Evolutionary conservation across 2,888 invertebrate genomes (phyloP), one percentile per base, ranked within the genome.

Genomic region (Hoplodrina blanda): DNA sequence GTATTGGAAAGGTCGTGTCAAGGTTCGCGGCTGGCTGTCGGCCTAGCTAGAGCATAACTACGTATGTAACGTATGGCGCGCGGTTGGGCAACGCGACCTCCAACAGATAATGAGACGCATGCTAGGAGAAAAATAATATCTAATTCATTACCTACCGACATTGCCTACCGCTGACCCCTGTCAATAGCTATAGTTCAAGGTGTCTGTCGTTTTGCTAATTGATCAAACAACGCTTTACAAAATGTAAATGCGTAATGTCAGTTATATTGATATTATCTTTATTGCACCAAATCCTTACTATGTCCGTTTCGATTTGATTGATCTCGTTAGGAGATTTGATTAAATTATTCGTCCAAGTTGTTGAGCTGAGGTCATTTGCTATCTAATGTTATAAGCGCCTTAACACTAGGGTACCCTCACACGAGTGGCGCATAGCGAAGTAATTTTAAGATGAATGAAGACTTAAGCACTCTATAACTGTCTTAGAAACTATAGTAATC

Each of bases 1-100:
- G 89, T 89, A 87, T 89, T 88, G 84, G 87, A 89, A 91, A 92
- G 92, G 91, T 90, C 87, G 83, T 62, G 78, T 71, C 89, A 91
- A 91, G 92, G 91, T 88, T 85, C 63, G 73, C 61, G 66, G 69
- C 81, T 75, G 71, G 62, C 64, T 66, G 68, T 62, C 60, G 60
- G 64, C 57, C 67, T 20, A 62, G 55, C 63, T 75, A 30, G 59
- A 41, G 11, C 30, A 41, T 53, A 61, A 11, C 17, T 69, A 62
- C 46, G 30, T 69, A 62, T 50, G 37, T 77, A 56, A 30, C 25
- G n/a, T 54, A 63, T 62, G 46, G 13, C 46, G 46, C 61, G 44
- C 49, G 73, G 74, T 87, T 87, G 76, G 50, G 88, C 69, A 91
- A 91, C 64, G 33, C 72, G 87, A 86, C 89, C 88, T 89, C 81